Conservation (phyloP, 2,888 invertebrate species). For the Plagiodera versicolora region DNA sequence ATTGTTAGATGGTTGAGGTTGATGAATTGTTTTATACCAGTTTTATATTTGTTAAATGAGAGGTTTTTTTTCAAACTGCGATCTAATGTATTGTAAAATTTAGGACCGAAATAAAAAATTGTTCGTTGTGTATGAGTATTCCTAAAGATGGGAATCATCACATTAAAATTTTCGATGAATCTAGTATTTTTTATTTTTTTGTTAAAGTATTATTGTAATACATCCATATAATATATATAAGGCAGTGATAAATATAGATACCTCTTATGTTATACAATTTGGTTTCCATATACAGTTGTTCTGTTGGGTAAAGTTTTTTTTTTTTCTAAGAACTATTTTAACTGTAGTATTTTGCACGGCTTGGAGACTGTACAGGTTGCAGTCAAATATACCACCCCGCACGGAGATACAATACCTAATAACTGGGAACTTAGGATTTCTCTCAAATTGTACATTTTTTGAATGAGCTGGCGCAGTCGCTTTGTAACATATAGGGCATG, state of each 20-base stretch:
- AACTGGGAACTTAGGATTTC: not conserved
- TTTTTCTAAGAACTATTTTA: not conserved
- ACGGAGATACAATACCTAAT: constrained; percentile 5
- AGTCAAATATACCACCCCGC: constrained; percentile 3
- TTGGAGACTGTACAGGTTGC: constrained; percentile 1
- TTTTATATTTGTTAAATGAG: not conserved
- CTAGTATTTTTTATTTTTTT: not conserved
- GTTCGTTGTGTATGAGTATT: not conserved
- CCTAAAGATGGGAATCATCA: not conserved
- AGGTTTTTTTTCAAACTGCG: not conserved
- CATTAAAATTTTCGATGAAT: constrained; percentile 2
- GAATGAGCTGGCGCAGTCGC: not conserved
- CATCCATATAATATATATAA: not conserved
- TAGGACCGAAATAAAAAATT: too few relatives aligned
- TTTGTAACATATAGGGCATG: constrained; percentile 1
- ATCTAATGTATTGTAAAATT: not conserved
- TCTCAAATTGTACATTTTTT: constrained; percentile 1
- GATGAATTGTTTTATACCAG: not conserved
- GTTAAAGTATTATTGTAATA: not conserved
- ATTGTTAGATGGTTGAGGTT: not conserved
- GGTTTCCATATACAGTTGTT: constrained; percentile 1
- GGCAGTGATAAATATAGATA: not conserved
- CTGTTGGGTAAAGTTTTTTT: not conserved
- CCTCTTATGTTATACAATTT: not conserved
- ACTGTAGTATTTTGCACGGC: not conserved